Evolutionary conservation across 2,113 vertebrate species (phyloP), one percentile per base, ranked within the genome.

Genomic region (Gavia stellata): DNA sequence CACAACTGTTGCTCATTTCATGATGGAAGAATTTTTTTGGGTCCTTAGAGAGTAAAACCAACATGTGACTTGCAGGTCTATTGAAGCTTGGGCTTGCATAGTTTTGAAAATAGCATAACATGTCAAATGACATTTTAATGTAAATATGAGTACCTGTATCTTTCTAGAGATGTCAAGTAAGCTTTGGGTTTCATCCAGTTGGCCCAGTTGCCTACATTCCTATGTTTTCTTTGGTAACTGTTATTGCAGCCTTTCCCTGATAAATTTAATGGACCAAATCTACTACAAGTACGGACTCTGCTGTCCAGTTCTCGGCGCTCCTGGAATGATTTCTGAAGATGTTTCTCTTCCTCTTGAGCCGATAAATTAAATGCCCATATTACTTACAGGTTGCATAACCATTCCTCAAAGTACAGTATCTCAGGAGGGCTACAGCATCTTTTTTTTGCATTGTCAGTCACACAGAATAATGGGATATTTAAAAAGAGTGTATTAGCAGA

Each of bases 41-140:
- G 34, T 38, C 53, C 34, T 53, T 44, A 6, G 49, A 36, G 15
- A 67, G 17, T 81, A 8, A 86, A 83, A 52, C 0, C 38, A 65
- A 18, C 26, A 12, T 0, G 2, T 42, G 44, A 24, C 31, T 45
- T 45, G 7, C 38, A 62, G 49, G 26, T 67, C 18, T 84, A 0
- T 15, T 33, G 53, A 34, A 66, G 18, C 36, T 56, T 86, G n/a
- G 14, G 31, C 34, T 84, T 74, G 55, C 13, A 12, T 4, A 25
- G 18, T 33, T 88, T 52, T 86, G 68, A 38, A 81, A 81, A 58
- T 10, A 68, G 29, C 38, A 59, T 9, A 49, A 26, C 21, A 13
- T 33, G 24, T 38, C 24, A 63, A 77, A 73, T 34, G 36, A 23
- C 6, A 28, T n/a, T n/a, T 59, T 34, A 7, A 42, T 81, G 13